Percentiles rank a stretch among this genome's conserved stretches.
phyloP scores from a whole-genome alignment of 2,888 invertebrate species.

The Hypercompe scribonia region DNA sequence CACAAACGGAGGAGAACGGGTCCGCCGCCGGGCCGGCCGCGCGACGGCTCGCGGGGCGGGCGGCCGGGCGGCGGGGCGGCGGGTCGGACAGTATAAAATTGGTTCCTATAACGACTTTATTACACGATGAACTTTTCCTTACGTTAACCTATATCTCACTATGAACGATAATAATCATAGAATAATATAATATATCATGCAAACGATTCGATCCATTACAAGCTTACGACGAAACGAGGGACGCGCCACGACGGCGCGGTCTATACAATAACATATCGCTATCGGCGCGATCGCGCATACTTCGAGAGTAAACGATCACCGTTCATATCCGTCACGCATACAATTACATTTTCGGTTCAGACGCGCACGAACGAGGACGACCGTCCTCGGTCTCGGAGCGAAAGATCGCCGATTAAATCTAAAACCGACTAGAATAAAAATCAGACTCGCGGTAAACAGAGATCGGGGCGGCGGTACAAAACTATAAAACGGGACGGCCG shows the following conservation, averaged over 20 bases:
- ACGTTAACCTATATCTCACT: slow-evolving; percentile 47
- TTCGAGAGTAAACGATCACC: slow-evolving; percentile 61
- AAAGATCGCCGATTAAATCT: slow-evolving; percentile 46
- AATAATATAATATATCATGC: slow-evolving; percentile 55
- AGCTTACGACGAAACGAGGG: slow-evolving; percentile 64
- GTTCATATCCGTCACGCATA: slow-evolving; percentile 65
- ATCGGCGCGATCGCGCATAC: slow-evolving; percentile 55
- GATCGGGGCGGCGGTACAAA: slow-evolving; percentile 49
- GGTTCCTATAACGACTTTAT: slow-evolving; percentile 70
- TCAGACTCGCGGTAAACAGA: slow-evolving; percentile 68
- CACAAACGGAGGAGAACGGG: slow-evolving; percentile 41
- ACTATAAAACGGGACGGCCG: slow-evolving; percentile 45
- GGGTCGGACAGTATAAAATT: slow-evolving; percentile 71
- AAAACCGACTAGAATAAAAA: slow-evolving; percentile 73
- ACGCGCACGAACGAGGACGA: slow-evolving; percentile 48
- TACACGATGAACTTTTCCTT: slow-evolving; percentile 54
- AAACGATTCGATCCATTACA: slow-evolving; percentile 67
- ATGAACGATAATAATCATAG: slow-evolving; percentile 53
- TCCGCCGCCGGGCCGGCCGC: slow-evolving; percentile 1
- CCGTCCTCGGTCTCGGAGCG: slow-evolving; percentile 14
- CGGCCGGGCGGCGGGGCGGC: slow-evolving; percentile 59
- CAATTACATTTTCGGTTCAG: slow-evolving; percentile 49
- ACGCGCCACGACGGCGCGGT: slow-evolving; percentile 42
- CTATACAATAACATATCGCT: slow-evolving; percentile 58
- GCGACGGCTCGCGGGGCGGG: background rate